Evolutionary conservation across 2,113 vertebrate genomes (phyloP), one percentile per base, ranked within the genome.

Genomic region (Syngnathus typhle): DNA sequence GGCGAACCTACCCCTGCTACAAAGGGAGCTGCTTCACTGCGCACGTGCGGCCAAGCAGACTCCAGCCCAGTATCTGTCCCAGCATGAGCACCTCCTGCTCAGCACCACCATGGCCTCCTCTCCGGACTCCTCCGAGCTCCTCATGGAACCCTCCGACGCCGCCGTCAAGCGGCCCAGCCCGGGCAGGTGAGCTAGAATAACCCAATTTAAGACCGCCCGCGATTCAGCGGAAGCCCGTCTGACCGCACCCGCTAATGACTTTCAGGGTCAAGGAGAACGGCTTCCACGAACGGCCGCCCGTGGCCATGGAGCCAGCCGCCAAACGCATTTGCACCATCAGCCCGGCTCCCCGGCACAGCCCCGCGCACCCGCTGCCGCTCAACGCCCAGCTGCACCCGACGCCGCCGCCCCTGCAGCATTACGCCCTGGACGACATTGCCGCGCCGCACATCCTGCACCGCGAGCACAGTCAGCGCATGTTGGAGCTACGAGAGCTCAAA

Each of bases 251-350:
- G 2, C 52, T 21, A 6, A 61, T 6, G 4, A 13, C 21, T 72
- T 88, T 83, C 73, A 97, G 97, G 83, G 92, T 64, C 19, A 92
- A 98, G 81, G 97, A 99, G 71, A 94, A 89, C 60, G 92, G 91
- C 63, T 98, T 97, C 86, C 91, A 91, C 0, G 97, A 99, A 72
- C 94, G 95, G 60, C 95, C 95, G 0, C 60, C 93, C 0, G 74
- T 93, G 43, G 86, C 93, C 0, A 74, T 96, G 12, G 96, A 98
- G 82, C 96, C 96, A 1, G 92, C 96, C 0, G 91, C 95, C 54
- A 98, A 99, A 78, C 89, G 96, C 46, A 95, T 98, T 61, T 99
- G 96, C 89, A 99, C 97, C 87, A 98, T 98, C 85, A 99, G 96
- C 87, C 97, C 96, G 0, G 96, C 96, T 10, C 97, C 96, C 18